A percentile compares a stretch with the other conserved stretches of the same genome.
Evolutionary conservation across 2,797 vertebrate genomes (phyloP).

Genomic region (Hippoglossus hippoglossus): DNA sequence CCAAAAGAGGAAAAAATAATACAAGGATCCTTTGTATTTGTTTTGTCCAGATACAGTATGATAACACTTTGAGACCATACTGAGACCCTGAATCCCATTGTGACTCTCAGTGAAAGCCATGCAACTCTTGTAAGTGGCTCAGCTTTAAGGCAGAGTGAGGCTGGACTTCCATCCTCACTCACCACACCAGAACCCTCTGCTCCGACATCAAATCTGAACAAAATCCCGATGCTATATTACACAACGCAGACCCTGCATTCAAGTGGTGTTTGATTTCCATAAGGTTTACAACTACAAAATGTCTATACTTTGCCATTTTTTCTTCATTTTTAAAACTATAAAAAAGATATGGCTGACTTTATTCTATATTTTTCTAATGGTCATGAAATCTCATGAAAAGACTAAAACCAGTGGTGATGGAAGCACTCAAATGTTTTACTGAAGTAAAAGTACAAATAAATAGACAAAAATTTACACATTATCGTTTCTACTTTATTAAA

Average conservation of each 20-base stretch:
- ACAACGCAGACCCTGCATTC: conserved; percentile 33
- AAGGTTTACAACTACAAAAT: conserved; percentile 18
- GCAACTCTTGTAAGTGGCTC: conserved; percentile 38
- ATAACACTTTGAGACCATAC: conserved; percentile 29
- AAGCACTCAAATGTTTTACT: too few relatives aligned
- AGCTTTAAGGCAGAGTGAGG: conserved; percentile 36
- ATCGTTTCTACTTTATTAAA: too few relatives aligned
- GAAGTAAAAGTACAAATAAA: too few relatives aligned
- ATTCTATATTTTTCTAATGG: conserved; percentile 17
- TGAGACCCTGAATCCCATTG: conserved; percentile 36
- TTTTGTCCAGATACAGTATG: conserved; percentile 18
- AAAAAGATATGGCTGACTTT: conserved; percentile 20
- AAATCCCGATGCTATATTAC: conserved; percentile 2
- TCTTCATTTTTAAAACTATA: neutral
- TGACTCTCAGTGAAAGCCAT: conserved; percentile 64
- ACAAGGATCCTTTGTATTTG: conserved; percentile 30
- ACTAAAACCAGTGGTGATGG: neutral
- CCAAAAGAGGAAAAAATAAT: conserved; percentile 36
- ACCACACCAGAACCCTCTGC: conserved; percentile 15
- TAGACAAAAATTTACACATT: too few relatives aligned
- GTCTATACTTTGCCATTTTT: neutral
- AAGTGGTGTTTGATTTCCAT: conserved; percentile 43
- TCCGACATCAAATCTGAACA: conserved; percentile 21
- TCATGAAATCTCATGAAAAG: conserved; percentile 25
- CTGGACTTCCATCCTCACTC: conserved; percentile 14